Conservation (phyloP, 1,140 invertebrate genomes). For the Choristoneura fumiferana region DNA sequence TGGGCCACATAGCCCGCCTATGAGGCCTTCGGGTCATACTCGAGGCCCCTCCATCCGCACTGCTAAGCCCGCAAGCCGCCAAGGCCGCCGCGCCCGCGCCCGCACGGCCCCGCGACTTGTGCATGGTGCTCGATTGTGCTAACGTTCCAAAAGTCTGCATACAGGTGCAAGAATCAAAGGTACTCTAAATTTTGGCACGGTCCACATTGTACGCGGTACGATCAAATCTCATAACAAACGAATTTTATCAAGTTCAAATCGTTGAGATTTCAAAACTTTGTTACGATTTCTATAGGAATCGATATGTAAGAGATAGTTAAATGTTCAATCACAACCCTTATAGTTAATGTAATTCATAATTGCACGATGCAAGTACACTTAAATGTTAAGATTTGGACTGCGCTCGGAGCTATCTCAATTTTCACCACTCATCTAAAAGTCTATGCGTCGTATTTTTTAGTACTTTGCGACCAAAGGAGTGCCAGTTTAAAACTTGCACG, state of each 20-base stretch:
- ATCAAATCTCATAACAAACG: constrained; percentile 17
- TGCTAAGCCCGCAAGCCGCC: constrained; percentile 45
- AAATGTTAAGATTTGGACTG: constrained; percentile 15
- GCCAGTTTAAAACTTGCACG: background rate
- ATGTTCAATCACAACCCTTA: constrained; percentile 18
- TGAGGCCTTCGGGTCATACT: constrained; percentile 73
- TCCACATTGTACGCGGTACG: constrained; percentile 14
- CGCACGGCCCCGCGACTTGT: background rate
- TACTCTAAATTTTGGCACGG: constrained; percentile 11
- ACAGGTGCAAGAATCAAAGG: constrained; percentile 13
- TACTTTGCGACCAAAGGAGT: constrained; percentile 13
- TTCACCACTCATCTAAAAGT: background rate
- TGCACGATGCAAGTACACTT: constrained; percentile 15
- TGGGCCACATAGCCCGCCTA: constrained; percentile 89
- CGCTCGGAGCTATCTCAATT: background rate
- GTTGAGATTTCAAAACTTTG: constrained; percentile 14
- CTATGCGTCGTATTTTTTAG: constrained; percentile 3
- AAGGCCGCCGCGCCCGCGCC: constrained; percentile 22
- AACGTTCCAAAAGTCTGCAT: constrained; percentile 16
- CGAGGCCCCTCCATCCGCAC: constrained; percentile 69
- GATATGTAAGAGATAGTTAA: constrained; percentile 15
- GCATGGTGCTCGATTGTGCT: constrained; percentile 15
- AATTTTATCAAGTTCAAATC: constrained; percentile 12
- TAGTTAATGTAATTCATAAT: constrained; percentile 17
- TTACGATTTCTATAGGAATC: constrained; percentile 17